Evolutionary conservation across 2,797 vertebrate genomes (phyloP).

Genomic region (Rhinophrynus dorsalis): DNA sequence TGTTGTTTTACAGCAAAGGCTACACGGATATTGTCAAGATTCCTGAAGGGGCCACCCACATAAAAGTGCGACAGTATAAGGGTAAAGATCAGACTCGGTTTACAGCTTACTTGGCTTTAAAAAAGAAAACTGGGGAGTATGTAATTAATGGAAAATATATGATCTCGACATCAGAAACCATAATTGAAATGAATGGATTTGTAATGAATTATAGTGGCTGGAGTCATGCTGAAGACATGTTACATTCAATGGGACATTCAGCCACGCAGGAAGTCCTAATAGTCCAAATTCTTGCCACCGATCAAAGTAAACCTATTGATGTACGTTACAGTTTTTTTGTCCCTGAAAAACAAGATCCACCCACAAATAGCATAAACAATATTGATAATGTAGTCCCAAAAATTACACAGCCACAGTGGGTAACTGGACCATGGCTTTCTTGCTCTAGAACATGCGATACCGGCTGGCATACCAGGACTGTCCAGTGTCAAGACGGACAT

Average conservation of each 20-base stretch:
- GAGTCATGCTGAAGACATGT: slow-evolving; percentile 90
- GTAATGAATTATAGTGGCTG: slow-evolving; percentile 97
- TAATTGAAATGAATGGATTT: slow-evolving; percentile 89
- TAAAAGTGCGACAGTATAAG: slow-evolving; percentile 96
- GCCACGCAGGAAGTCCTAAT: slow-evolving; percentile 82
- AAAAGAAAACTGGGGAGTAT: slow-evolving; percentile 85
- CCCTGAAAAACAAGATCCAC: slow-evolving; percentile 70
- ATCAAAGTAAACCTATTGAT: slow-evolving; percentile 85
- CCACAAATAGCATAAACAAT: slow-evolving; percentile 63
- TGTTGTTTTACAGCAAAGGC: slow-evolving; percentile 78
- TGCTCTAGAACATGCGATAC: slow-evolving; percentile 95
- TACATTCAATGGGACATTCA: slow-evolving; percentile 91
- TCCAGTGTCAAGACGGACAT: slow-evolving; percentile 88
- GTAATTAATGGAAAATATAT: slow-evolving; percentile 96
- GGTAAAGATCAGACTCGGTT: slow-evolving; percentile 88
- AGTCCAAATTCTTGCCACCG: slow-evolving; percentile 91
- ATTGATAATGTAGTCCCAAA: slow-evolving; percentile 52
- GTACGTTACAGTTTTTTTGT: slow-evolving; percentile 94
- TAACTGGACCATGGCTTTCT: slow-evolving; percentile 86
- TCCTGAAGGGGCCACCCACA: slow-evolving; percentile 89
- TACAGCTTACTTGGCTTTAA: slow-evolving; percentile 90
- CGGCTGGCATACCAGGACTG: slow-evolving; percentile 96
- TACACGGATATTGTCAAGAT: slow-evolving; percentile 96
- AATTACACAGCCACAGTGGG: slow-evolving; percentile 77
- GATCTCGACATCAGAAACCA: slow-evolving; percentile 95